These are phyloP conservation scores for Ascidia mentula DNA, from an alignment of 23 tunicate genomes.

Conservation along the genomic window DNA sequence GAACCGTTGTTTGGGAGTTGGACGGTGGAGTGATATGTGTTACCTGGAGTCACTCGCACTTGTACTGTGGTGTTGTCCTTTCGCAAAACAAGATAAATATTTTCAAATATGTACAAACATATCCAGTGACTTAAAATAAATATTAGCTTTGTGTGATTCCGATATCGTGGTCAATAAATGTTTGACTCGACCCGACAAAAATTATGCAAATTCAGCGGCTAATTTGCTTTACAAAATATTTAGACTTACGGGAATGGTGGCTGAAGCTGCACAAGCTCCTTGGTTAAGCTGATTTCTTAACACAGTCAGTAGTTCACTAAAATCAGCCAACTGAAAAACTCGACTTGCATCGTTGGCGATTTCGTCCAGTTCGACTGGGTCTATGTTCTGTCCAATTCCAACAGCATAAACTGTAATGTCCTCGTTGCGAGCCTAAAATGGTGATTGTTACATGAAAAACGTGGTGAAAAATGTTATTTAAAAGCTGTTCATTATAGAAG, in stretches of 20 bases:
- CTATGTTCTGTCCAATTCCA: background rate
- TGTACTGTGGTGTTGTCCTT: background rate
- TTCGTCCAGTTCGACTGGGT: background rate
- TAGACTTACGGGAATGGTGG: background rate
- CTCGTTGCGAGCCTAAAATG: background rate
- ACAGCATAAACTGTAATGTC: background rate
- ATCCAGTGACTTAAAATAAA: too few species aligned
- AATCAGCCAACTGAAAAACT: background rate
- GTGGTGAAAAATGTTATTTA: too few species aligned
- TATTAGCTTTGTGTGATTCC: too few species aligned
- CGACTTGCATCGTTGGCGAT: background rate
- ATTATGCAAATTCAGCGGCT: background rate
- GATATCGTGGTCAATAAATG: too few species aligned
- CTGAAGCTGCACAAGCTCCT: background rate
- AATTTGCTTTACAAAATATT: background rate
- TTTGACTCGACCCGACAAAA: too few species aligned
- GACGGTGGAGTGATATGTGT: background rate
- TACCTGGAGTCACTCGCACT: background rate
- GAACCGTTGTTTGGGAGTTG: background rate
- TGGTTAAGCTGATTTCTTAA: background rate
- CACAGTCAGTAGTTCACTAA: background rate
- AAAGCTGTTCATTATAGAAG: too few species aligned
- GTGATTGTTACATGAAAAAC: too few species aligned
- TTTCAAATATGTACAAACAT: too few species aligned
- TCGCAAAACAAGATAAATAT: too few species aligned